Base-by-base conservation (phyloP, 2,113 vertebrate genomes). In the Cricetomys ansorgei region DNA sequence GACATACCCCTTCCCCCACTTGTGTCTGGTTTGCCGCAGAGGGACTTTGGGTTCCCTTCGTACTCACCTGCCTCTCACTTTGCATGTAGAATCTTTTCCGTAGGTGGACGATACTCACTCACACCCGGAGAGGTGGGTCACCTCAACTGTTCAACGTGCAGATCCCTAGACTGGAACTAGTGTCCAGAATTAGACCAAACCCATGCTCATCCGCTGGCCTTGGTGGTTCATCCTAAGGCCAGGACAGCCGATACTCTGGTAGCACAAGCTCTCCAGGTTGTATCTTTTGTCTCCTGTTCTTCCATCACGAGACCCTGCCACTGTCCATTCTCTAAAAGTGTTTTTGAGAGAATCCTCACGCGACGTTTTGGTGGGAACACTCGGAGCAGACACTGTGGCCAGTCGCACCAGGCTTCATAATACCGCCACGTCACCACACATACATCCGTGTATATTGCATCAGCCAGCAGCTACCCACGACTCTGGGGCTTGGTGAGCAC, bases 1-100 rank as follows among this genome's bases (percentile, higher is more conserved):
- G 4, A 2, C 0, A 17, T 13, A 0, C 57, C 69, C 6, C 50
- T 45, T 19, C 17, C 50, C 0, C 27, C 4, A 7, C 7, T 5
- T 40, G 85, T 64, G 15, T 70, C 29, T 31, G 7, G 29, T 34
- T 67, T 57, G n/a, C 65, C 10, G 13, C 19, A 0, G 69, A 12
- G 65, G 29, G 9, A 34, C 10, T n/a, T 19, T 12, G 2, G n/a
- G 90, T 34, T 3, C 7, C 25, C 2, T 8, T 45, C 62, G 70
- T 48, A 12, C 17, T 13, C 3, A 29, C 21, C 29, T 25, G 75
- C 48, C 40, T 50, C 37, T 3, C 0, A 1, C 21, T 5, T n/a
- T 27, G 29, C 15, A 43, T 27, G 1, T 8, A 16, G 85, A 83
- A 31, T 55, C 37, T 3, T 48, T n/a, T 55, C 53, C 59, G 29